These are phyloP conservation scores for Hycleus cichorii DNA, from an alignment of 1,140 invertebrate species.

Conservation along the genomic window DNA sequence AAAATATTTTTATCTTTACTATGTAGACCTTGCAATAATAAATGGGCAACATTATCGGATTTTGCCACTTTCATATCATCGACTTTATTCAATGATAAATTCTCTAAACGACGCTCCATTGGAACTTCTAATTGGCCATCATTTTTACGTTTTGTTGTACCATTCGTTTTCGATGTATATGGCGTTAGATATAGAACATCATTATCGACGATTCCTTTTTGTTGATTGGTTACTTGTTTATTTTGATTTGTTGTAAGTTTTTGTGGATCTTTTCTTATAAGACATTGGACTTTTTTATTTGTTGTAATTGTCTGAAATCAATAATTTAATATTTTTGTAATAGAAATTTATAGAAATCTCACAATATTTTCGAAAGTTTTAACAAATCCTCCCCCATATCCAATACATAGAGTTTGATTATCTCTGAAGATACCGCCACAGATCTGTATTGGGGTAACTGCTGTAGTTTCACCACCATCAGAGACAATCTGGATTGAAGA, in stretches of 20 bases:
- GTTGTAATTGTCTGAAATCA: slow-evolving; percentile 41
- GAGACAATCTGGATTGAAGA: slow-evolving; percentile 61
- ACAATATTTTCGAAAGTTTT: slow-evolving; percentile 60
- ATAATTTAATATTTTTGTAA: too few relatives aligned
- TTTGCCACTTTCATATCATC: slow-evolving; percentile 42
- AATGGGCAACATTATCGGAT: slow-evolving; percentile 61
- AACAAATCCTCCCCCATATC: slow-evolving; percentile 48
- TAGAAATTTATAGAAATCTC: slow-evolving; percentile 16
- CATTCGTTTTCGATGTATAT: slow-evolving; percentile 24
- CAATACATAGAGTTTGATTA: slow-evolving; percentile 47
- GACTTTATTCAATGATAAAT: slow-evolving; percentile 51
- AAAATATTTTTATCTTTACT: slow-evolving; percentile 64
- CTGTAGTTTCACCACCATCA: slow-evolving; percentile 44
- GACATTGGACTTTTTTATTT: slow-evolving; percentile 48
- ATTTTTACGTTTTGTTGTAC: slow-evolving; percentile 43
- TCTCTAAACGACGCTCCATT: slow-evolving; percentile 66
- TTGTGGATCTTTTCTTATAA: slow-evolving; percentile 48
- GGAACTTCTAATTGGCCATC: slow-evolving; percentile 56
- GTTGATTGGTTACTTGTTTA: slow-evolving; percentile 40
- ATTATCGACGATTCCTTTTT: slow-evolving; percentile 44
- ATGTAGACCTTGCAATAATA: slow-evolving; percentile 68
- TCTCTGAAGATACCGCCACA: slow-evolving; percentile 42
- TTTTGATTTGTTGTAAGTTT: slow-evolving; percentile 30
- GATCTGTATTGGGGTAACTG: slow-evolving; percentile 50
- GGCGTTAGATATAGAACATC: slow-evolving; percentile 46